Evolutionary conservation across 2,797 vertebrate species (phyloP).

Genomic region (Poeciliopsis presidionis): DNA sequence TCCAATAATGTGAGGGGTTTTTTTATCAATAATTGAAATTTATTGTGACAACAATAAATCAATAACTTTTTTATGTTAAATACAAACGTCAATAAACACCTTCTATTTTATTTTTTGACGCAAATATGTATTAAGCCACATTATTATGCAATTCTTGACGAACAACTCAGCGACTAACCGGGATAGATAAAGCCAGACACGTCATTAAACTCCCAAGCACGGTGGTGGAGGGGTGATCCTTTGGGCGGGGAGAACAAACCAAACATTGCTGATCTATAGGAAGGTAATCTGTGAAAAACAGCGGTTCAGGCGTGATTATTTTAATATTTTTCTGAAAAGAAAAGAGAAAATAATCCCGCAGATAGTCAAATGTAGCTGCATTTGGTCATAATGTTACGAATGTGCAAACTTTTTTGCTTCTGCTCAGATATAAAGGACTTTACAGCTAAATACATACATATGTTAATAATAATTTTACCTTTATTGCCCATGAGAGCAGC

Average conservation of each 20-base stretch:
- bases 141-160: neutral
- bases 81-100: neutral
- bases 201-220: neutral
- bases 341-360: neutral
- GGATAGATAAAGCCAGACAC: neutral
- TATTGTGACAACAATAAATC: no score
- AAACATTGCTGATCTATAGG: neutral
- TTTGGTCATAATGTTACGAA: neutral
- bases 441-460: neutral
- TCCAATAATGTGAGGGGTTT: no score
- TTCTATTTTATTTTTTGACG: neutral
- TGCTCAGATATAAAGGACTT: neutral
- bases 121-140: neutral
- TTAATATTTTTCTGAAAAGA: no score
- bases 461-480: slow-evolving; percentile 9
- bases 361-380: neutral
- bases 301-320: neutral
- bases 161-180: neutral
- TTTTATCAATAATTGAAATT: no score
- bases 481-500: slow-evolving; percentile 17
- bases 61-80: no score
- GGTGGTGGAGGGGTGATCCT: neutral
- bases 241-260: neutral
- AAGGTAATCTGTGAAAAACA: neutral
- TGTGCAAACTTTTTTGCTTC: neutral